These are phyloP conservation scores for Deroptyus accipitrinus DNA, from an alignment of 2,113 vertebrate species.

Conservation along the genomic window DNA sequence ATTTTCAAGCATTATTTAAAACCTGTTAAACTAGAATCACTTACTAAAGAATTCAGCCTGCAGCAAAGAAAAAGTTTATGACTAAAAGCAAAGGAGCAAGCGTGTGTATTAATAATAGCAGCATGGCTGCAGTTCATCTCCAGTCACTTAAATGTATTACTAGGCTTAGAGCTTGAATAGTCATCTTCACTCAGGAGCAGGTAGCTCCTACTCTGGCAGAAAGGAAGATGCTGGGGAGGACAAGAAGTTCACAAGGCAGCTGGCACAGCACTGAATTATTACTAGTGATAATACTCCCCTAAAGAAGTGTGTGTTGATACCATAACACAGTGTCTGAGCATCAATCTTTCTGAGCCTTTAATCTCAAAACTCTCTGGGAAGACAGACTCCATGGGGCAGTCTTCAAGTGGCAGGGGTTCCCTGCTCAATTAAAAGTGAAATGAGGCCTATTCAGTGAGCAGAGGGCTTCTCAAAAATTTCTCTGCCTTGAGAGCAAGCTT, in stretches of 20 bases:
- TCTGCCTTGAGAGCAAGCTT: neutral
- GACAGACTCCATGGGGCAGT: neutral
- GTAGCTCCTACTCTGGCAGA: neutral
- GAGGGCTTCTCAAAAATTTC: neutral
- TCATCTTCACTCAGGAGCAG: neutral
- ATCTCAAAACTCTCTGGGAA: neutral
- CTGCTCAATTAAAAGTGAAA: neutral
- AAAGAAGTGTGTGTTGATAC: neutral
- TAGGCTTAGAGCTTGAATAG: neutral
- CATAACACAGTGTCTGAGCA: neutral
- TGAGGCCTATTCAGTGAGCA: neutral
- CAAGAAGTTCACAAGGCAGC: neutral
- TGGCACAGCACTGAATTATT: neutral
- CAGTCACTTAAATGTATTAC: neutral
- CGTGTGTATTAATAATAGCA: fast-evolving
- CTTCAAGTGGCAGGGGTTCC: neutral
- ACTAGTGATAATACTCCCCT: neutral
- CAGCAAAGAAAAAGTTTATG: neutral
- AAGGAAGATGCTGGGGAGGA: neutral
- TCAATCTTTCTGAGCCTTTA: neutral
- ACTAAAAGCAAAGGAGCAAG: neutral
- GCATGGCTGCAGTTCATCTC: neutral
- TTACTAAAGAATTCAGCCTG: neutral
- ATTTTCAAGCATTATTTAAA: neutral
- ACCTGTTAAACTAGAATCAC: neutral